Percentiles rank a stretch among this genome's conserved stretches.
Conservation (phyloP, 2,797 vertebrate genomes). For the Mionectes olivaceus region DNA sequence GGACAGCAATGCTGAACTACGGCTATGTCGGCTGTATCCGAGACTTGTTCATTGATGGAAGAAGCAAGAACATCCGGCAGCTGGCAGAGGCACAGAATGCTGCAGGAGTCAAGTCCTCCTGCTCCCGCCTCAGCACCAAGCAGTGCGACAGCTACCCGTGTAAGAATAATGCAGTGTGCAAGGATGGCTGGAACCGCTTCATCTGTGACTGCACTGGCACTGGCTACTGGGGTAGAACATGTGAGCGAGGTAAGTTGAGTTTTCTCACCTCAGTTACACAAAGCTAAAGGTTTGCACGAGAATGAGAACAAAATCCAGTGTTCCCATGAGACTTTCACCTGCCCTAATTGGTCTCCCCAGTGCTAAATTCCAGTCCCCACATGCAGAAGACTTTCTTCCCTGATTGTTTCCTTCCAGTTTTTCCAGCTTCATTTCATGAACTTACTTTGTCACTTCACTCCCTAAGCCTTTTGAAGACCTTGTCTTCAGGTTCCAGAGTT, state of each 20-base stretch:
- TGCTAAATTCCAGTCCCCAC: neutral
- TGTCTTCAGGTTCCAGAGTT: neutral
- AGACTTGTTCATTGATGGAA: constrained; percentile 95
- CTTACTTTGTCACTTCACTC: neutral
- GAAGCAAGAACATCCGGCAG: constrained; percentile 97
- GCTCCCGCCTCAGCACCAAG: constrained; percentile 89
- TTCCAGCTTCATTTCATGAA: neutral
- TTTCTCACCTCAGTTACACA: neutral
- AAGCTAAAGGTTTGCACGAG: neutral
- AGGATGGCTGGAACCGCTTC: constrained; percentile 99
- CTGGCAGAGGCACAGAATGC: constrained; percentile 95
- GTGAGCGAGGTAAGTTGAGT: constrained; percentile 89
- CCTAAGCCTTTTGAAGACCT: neutral
- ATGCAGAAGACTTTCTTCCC: neutral
- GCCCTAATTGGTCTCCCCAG: neutral
- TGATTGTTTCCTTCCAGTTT: neutral
- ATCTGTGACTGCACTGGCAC: constrained; percentile 98
- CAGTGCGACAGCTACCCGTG: constrained; percentile 97
- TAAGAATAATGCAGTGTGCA: constrained; percentile 93
- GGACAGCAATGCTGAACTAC: constrained; percentile 99
- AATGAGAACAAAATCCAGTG: neutral
- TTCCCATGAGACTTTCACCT: neutral
- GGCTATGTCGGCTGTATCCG: constrained; percentile 97
- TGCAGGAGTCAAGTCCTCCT: constrained; percentile 95
- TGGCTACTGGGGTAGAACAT: constrained; percentile 95